Base-by-base conservation (phyloP, 2,888 invertebrate species). In the Erynnis tages region DNA sequence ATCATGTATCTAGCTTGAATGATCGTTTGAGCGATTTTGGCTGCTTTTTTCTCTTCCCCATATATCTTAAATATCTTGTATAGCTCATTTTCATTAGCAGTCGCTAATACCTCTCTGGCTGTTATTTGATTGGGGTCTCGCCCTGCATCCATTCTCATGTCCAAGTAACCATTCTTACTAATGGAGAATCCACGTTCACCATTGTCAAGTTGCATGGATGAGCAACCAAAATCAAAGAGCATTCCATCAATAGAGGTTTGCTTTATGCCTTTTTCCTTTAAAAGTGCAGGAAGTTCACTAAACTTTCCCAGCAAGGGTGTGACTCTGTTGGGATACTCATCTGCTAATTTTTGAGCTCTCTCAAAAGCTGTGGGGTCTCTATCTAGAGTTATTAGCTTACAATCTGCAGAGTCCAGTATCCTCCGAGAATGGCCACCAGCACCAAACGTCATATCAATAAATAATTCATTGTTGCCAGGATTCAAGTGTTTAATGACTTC, bases 391-490 rank as follows among this genome's bases (percentile, higher is more conserved):
- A 94, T 92, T 1, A 98, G 85, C 72, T 90, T 94, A 11, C 94
- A 90, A 27, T 93, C 85, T 7, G 92, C 90, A 19, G 89, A 71
- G 67, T 95, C 91, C 38, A 98, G 87, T 61, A 98, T 91, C 69
- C 91, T 91, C 62, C 88, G 91, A 6, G 96, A 93, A 73, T 98
- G 98, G 0, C 98, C 98, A 4, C 98, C 98, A 14, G 95, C 95
- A 19, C 98, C 98, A 88, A 98, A 98, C 8, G 98, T 98, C 97
- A 98, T 97, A 73, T 98, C 98, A 57, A 98, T 87, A 61, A 95
- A 93, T 4, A 91, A 82, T 79, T 94, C 92, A 54, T 91, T 84
- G 32, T 91, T 76, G 56, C 82, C 73, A 0, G 94, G 93, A 59
- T 93, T 91, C 41, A 97, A 76, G 71, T 93, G 92, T 52, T 92